Percentiles rank a stretch among this genome's conserved stretches.
Evolutionary conservation across 2,113 vertebrate species (phyloP).

Genomic region (Meriones unguiculatus): DNA sequence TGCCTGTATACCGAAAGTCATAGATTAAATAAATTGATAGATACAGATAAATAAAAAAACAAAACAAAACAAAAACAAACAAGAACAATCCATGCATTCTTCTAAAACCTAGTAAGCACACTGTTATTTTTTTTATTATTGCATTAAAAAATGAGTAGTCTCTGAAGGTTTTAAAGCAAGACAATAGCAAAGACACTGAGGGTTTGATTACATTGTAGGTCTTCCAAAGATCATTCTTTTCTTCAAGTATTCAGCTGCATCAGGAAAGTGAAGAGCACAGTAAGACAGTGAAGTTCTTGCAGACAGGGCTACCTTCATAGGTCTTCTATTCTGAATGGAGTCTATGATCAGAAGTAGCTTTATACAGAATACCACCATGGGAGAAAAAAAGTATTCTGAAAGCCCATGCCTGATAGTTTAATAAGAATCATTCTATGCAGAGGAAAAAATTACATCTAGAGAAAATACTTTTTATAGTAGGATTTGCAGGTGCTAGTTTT

Average conservation of each 20-base stretch:
- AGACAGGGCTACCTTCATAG: no score
- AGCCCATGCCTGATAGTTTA: not conserved
- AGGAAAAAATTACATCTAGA: not conserved
- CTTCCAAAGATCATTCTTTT: not conserved
- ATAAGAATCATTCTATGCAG: not conserved
- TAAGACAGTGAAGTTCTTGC: not conserved
- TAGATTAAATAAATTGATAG: not conserved
- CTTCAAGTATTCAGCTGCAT: not conserved
- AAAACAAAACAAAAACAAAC: not conserved
- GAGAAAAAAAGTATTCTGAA: not conserved
- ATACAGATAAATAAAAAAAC: not conserved
- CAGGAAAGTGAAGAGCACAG: not conserved
- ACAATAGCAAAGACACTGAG: not conserved
- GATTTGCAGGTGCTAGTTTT: no score
- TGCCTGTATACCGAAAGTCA: no score
- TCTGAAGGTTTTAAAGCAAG: not conserved
- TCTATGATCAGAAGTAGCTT: not conserved
- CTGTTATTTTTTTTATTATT: not conserved
- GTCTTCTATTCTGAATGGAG: not conserved
- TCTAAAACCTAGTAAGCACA: not conserved
- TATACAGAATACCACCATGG: not conserved
- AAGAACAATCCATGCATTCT: not conserved
- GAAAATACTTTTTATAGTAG: not conserved
- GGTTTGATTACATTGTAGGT: not conserved
- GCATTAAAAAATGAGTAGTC: not conserved